Percentiles rank a stretch among this genome's conserved stretches.
phyloP scores from a whole-genome alignment of 2,888 invertebrate genomes.

The Sericinus montela region DNA sequence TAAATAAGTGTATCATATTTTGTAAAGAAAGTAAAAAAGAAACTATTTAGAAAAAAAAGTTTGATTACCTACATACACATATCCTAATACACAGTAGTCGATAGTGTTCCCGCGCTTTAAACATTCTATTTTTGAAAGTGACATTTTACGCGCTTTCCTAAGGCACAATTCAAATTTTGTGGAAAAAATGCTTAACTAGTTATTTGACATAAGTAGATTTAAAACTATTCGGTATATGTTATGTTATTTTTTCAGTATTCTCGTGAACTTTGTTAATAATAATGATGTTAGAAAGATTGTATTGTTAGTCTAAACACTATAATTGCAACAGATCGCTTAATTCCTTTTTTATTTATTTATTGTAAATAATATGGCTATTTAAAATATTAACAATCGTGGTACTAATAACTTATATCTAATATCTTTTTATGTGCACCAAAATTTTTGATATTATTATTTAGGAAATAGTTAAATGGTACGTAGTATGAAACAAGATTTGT shows the following conservation, averaged over 20 bases:
- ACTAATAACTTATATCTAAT: constrained; percentile 8
- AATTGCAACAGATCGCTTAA: constrained; percentile 27
- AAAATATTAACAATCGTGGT: constrained; percentile 28
- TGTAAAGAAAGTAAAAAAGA: no score
- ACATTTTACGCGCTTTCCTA: not conserved
- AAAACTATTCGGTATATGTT: not conserved
- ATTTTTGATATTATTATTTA: constrained; percentile 5
- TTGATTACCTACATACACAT: no score
- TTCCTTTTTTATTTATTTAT: constrained; percentile 26
- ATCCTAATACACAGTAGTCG: not conserved
- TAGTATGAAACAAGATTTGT: constrained; percentile 5
- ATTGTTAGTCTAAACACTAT: constrained; percentile 12
- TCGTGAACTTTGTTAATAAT: not conserved
- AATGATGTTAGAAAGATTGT: constrained; percentile 1
- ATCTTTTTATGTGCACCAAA: constrained; percentile 39
- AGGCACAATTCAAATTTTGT: constrained; percentile 14
- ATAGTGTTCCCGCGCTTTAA: constrained; percentile 11
- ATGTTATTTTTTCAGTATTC: not conserved
- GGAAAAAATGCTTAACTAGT: no score
- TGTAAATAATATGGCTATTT: constrained; percentile 61
- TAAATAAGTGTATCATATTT: no score
- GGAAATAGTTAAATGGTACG: not conserved
- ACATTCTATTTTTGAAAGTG: constrained; percentile 18
- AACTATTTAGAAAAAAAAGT: no score
- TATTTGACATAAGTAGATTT: no score